A percentile compares a stretch with the other conserved stretches of the same genome.
Evolutionary conservation across 2,888 invertebrate species (phyloP).

Genomic region (Tanytarsus gracilentus): DNA sequence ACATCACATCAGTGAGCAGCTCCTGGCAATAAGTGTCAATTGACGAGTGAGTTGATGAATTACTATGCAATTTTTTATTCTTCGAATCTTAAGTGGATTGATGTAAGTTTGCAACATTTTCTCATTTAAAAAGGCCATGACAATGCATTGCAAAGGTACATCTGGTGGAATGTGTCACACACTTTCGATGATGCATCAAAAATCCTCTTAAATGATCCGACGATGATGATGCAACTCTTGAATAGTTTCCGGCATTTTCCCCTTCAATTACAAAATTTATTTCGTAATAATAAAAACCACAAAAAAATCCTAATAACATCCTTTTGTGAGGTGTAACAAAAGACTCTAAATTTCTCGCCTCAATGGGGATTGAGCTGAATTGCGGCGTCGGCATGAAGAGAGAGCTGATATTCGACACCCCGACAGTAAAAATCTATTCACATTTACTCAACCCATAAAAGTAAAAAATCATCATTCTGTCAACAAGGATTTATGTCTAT

Average conservation of each 20-base stretch:
- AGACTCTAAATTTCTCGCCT: slow-evolving; percentile 2
- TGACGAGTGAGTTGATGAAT: not conserved
- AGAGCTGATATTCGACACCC: slow-evolving; percentile 19
- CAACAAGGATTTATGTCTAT: slow-evolving; percentile 17
- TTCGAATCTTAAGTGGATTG: not conserved
- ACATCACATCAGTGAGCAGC: not conserved
- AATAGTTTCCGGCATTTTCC: no score
- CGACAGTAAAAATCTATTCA: slow-evolving; percentile 15
- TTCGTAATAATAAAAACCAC: no score
- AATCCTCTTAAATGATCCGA: no score
- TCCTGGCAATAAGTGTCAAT: not conserved
- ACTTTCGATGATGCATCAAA: no score
- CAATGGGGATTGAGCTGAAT: not conserved
- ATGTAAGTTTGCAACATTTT: no score
- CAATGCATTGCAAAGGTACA: no score
- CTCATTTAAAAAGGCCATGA: no score
- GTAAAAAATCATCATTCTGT: slow-evolving; percentile 10
- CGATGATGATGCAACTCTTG: no score
- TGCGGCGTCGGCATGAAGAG: not conserved
- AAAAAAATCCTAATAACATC: not conserved
- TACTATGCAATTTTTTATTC: not conserved
- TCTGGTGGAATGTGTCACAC: no score
- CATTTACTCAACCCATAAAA: slow-evolving; percentile 15
- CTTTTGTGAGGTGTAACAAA: not conserved
- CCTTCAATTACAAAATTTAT: no score